These are phyloP conservation scores for Brachyhypopomus occidentalis DNA, from an alignment of 2,113 vertebrate species.

Conservation along the genomic window DNA sequence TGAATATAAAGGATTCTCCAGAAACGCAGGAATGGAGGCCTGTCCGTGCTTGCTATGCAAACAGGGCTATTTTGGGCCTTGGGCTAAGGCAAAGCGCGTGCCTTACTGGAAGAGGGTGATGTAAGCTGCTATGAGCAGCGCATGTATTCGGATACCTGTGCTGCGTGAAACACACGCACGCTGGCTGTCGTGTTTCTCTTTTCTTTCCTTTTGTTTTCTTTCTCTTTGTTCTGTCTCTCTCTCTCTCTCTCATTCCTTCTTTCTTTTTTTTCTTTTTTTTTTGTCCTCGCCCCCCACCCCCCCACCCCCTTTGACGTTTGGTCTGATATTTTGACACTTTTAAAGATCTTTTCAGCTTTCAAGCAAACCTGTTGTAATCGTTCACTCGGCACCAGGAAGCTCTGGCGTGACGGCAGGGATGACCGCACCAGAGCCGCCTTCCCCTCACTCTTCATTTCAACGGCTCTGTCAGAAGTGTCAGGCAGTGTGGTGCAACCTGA, in stretches of 20 bases:
- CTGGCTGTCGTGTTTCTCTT: background rate
- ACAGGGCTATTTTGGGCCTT: conserved; percentile 53
- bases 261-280: background rate
- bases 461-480: conserved; percentile 35
- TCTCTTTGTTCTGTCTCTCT: background rate
- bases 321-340: background rate
- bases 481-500: conserved; percentile 35
- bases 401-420: conserved; percentile 8
- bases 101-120: conserved; percentile 71
- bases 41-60: conserved; percentile 19
- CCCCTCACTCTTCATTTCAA: conserved; percentile 25
- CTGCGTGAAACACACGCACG: background rate
- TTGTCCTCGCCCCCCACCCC: background rate
- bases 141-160: conserved; percentile 34
- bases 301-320: background rate
- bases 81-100: conserved; percentile 43
- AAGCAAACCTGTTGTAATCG: conserved; percentile 10
- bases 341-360: background rate
- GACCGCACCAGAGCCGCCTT: conserved; percentile 22
- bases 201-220: background rate
- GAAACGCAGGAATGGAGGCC: background rate
- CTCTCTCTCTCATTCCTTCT: background rate
- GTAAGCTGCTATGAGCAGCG: conserved; percentile 42
- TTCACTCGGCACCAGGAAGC: conserved; percentile 41
- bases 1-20: background rate